Evolutionary conservation across 2,888 invertebrate genomes (phyloP).

Genomic region (Orthosia gracilis): DNA sequence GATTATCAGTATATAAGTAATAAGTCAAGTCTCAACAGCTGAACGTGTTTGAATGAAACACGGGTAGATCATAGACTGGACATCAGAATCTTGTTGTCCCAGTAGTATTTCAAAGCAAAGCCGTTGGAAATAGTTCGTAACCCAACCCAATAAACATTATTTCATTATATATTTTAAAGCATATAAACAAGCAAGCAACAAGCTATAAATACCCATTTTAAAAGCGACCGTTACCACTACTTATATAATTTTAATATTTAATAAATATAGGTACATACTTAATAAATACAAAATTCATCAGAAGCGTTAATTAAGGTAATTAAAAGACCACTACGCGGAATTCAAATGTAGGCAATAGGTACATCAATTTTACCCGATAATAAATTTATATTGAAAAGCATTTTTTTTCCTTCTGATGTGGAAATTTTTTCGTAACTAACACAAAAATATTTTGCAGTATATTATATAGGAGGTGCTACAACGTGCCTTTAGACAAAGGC

Average conservation of each 20-base stretch:
- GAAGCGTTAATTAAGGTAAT: slow-evolving; percentile 26
- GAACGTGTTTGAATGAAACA: background rate
- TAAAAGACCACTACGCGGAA: slow-evolving; percentile 19
- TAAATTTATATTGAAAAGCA: slow-evolving; percentile 19
- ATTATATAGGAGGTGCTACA: background rate
- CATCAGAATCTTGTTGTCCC: background rate
- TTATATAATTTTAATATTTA: background rate
- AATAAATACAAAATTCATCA: slow-evolving; percentile 19
- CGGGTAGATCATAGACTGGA: no score
- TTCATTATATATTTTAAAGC: slow-evolving; percentile 4
- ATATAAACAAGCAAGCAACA: slow-evolving; percentile 6
- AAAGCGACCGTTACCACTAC: background rate
- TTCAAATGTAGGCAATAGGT: slow-evolving; percentile 14
- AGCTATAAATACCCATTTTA: background rate
- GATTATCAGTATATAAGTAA: no score
- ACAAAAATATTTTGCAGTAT: no score
- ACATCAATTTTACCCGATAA: background rate
- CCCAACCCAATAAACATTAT: background rate
- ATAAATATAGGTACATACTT: background rate
- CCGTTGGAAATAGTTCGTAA: no score
- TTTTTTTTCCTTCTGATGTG: background rate
- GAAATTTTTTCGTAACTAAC: background rate
- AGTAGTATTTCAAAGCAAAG: background rate
- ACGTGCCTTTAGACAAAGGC: background rate
- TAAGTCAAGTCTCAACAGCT: background rate